Evolutionary conservation across 1,140 invertebrate genomes (phyloP).

Genomic region (Caenorhabditis latens): DNA sequence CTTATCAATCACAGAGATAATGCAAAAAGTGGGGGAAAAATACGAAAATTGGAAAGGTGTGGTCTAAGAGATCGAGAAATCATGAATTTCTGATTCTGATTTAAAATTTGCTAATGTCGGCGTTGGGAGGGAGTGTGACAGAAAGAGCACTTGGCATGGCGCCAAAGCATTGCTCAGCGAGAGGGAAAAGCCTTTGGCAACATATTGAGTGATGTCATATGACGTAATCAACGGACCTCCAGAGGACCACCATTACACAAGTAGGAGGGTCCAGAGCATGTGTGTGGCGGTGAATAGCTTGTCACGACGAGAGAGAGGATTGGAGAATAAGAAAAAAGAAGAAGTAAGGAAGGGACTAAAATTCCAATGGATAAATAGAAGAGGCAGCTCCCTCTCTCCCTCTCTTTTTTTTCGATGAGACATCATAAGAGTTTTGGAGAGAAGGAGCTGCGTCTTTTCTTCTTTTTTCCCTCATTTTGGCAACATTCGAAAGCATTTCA

Average conservation of each 20-base stretch:
- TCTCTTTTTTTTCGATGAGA: conserved; percentile 42
- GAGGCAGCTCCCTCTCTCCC: conserved; percentile 13
- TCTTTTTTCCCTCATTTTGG: conserved; percentile 31
- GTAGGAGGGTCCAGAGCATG: conserved; percentile 51
- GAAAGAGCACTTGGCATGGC: conserved; percentile 22
- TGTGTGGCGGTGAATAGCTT: conserved; percentile 11
- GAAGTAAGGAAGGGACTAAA: conserved; percentile 20
- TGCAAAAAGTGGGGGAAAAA: not conserved
- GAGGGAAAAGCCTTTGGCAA: conserved; percentile 15
- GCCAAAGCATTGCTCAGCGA: conserved; percentile 33
- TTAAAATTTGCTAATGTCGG: not conserved
- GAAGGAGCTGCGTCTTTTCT: not conserved
- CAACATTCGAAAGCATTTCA: conserved; percentile 51
- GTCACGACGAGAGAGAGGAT: conserved; percentile 30
- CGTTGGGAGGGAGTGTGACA: not conserved
- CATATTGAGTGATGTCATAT: conserved; percentile 53
- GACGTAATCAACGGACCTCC: conserved; percentile 43
- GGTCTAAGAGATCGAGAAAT: conserved; percentile 5
- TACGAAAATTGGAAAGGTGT: not conserved
- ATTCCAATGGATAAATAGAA: conserved; percentile 45
- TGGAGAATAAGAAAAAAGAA: not conserved
- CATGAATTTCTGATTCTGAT: not conserved
- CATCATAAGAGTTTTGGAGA: conserved; percentile 51
- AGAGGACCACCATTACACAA: conserved; percentile 50
- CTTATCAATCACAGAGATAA: conserved; percentile 10